Percentiles rank a stretch among this genome's conserved stretches.
phyloP scores from a whole-genome alignment of 2,888 invertebrate genomes.

The Megalurothrips usitatus region DNA sequence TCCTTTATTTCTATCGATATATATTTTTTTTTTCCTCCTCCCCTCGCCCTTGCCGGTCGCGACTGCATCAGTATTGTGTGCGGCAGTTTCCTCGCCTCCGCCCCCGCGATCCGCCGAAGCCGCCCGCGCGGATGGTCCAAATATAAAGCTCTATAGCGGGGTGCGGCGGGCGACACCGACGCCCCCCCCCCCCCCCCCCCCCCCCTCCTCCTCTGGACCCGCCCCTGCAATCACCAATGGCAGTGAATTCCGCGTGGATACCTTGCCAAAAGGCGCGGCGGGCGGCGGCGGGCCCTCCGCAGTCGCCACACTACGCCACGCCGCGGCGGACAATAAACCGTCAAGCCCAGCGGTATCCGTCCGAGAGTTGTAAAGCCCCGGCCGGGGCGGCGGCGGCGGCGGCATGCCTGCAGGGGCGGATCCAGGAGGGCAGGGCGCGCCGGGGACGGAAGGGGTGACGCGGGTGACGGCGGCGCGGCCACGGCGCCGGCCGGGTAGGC shows the following conservation, averaged over 20 bases:
- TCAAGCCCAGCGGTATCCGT: too few relatives aligned
- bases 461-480: too few relatives aligned
- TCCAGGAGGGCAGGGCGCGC: too few relatives aligned
- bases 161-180: not conserved
- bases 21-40: too few relatives aligned
- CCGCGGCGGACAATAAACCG: not conserved
- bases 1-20: slow-evolving; percentile 8
- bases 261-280: not conserved
- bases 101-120: not conserved
- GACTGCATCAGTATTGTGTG: too few relatives aligned
- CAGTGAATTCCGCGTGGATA: slow-evolving; percentile 11
- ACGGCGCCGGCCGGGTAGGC: too few relatives aligned
- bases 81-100: not conserved
- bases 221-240: not conserved
- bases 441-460: too few relatives aligned
- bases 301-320: not conserved
- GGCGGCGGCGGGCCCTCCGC: not conserved
- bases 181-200: not conserved
- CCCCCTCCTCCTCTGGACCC: not conserved
- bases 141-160: too few relatives aligned
- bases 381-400: too few relatives aligned
- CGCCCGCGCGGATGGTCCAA: not conserved
- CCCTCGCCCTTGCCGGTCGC: too few relatives aligned
- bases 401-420: too few relatives aligned
- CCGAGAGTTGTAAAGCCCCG: too few relatives aligned